Conservation (phyloP, 2,797 vertebrate genomes). For the Periophthalmus magnuspinnatus region DNA sequence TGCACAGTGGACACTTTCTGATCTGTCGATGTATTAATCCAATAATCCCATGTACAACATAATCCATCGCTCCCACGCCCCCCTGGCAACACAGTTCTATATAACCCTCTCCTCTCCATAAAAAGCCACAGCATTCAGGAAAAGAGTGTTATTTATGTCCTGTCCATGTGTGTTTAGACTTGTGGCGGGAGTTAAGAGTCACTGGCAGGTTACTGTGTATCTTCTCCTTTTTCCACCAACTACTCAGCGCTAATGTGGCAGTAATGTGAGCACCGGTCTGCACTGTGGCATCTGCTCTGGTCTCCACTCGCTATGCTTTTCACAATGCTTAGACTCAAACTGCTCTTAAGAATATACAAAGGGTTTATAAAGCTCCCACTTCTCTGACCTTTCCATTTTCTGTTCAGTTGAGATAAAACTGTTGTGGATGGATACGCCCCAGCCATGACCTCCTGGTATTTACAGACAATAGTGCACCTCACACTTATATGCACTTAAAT, state of each 20-base stretch:
- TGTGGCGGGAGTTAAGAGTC: slow-evolving; percentile 9
- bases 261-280: slow-evolving; percentile 19
- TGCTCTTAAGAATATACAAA: slow-evolving; percentile 24
- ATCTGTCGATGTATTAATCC: slow-evolving; percentile 38
- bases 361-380: neutral
- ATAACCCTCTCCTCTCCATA: neutral
- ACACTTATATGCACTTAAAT: slow-evolving; percentile 12
- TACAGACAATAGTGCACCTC: slow-evolving; percentile 11
- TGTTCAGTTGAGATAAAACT: slow-evolving; percentile 22
- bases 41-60: slow-evolving; percentile 49
- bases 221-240: slow-evolving; percentile 19
- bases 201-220: slow-evolving; percentile 8
- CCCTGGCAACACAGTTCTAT: neutral
- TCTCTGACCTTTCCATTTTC: slow-evolving; percentile 32
- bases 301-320: neutral
- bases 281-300: neutral
- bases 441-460: slow-evolving; percentile 29
- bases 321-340: neutral
- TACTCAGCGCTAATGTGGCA: slow-evolving; percentile 31
- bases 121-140: neutral
- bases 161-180: slow-evolving; percentile 28
- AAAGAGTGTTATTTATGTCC: neutral
- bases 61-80: slow-evolving; percentile 37
- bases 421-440: neutral
- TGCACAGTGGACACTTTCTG: slow-evolving; percentile 25